These are phyloP conservation scores for Xerus inauris DNA, from an alignment of 2,113 vertebrate species.

Conservation along the genomic window DNA sequence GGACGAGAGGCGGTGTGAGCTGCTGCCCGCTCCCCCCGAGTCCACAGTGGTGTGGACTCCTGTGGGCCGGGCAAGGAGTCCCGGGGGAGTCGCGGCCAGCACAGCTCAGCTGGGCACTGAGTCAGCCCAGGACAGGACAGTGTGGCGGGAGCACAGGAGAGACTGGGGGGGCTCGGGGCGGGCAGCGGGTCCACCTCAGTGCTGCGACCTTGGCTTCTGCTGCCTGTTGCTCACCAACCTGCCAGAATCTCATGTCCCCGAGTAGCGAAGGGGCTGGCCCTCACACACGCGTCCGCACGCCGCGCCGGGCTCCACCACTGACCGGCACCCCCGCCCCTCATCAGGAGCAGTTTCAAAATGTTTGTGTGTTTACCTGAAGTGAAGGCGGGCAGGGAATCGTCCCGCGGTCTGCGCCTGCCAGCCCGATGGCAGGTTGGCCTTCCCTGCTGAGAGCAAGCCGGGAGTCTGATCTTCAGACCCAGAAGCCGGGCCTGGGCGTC, in stretches of 20 bases:
- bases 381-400: not conserved
- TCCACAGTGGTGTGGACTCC: not conserved
- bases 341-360: not conserved
- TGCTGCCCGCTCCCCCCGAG: not conserved
- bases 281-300: too few relatives aligned
- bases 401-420: too few relatives aligned
- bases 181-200: too few relatives aligned
- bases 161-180: not conserved
- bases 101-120: not conserved
- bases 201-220: rapidly evolving
- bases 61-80: not conserved
- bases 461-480: not conserved
- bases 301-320: too few relatives aligned
- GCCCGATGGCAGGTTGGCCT: too few relatives aligned
- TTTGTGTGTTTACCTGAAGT: not conserved
- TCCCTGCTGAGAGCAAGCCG: too few relatives aligned
- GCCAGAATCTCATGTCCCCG: too few relatives aligned
- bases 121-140: too few relatives aligned
- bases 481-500: not conserved
- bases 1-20: too few relatives aligned
- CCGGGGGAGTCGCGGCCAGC: not conserved
- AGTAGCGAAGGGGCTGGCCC: too few relatives aligned
- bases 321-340: too few relatives aligned
- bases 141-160: not conserved
- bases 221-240: not conserved